Base-by-base conservation (phyloP, 2,888 invertebrate species). In the Heliconius erato region DNA sequence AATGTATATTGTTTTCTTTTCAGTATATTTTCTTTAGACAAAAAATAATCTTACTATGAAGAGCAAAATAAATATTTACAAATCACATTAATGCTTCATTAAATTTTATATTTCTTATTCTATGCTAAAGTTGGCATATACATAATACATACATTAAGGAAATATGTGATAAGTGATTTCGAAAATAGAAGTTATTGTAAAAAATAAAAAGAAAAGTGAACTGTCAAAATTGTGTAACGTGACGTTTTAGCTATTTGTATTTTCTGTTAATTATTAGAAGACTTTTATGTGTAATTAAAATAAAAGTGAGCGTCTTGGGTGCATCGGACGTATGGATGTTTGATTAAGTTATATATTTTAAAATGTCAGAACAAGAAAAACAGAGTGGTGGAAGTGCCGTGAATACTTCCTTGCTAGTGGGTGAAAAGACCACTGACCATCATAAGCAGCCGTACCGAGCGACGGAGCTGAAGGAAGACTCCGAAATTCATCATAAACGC, bases 181-280 rank as follows among this genome's bases (percentile, higher is more conserved):
- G 85, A 94, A 95, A 92, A 91, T 93, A 86, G 94, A 95, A 94
- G 87, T 86, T 83, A 85, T 78, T 54, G 28, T 54, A 23, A 76
- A 80, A 84, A 88, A 92, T 93, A 92, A 92, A 89, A 92, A 91
- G 85, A 89, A 92, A 91, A 23, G 84, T 87, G 87, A 87, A 80
- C 85, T 92, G 95, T 94, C 95, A 94, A 95, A 95, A 93, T 94
- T 90, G 88, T 88, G 90, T 89, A 90, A 88, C 89, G 92, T 94
- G 94, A 94, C 94, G 89, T 93, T 91, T 92, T 87, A 89, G 87
- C 87, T 88, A 89, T 90, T 89, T 90, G 89, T 90, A 91, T 87
- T 89, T 91, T 91, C 90, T 85, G 86, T 87, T 91, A 93, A 92
- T 90, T 90, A 89, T 89, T 89, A 87, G 87, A 88, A 88, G 87